Percentiles rank a stretch among this genome's conserved stretches.
These are phyloP conservation scores for Esperia sulphurella DNA, from an alignment of 2,888 invertebrate species.

Conservation along the genomic window DNA sequence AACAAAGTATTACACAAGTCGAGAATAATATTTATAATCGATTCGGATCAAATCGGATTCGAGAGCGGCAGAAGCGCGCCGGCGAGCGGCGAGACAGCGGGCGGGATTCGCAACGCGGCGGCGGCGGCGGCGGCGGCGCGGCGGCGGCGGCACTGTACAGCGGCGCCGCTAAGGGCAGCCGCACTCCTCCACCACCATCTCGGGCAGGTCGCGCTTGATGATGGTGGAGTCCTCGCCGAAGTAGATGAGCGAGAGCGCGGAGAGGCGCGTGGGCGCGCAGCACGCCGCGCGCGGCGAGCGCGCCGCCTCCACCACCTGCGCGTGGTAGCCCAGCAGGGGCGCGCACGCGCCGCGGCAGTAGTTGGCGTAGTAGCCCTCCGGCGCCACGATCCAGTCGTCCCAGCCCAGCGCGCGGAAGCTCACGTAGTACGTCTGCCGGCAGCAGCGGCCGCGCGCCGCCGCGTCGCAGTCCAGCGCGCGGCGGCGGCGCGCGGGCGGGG, in stretches of 20 bases:
- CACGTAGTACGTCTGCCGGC: slow-evolving; percentile 94
- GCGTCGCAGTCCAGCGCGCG: slow-evolving; percentile 91
- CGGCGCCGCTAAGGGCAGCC: slow-evolving; percentile 88
- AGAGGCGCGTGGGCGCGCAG: slow-evolving; percentile 95
- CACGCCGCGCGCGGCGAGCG: slow-evolving; percentile 93
- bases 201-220: slow-evolving; percentile 95
- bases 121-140: slow-evolving; percentile 42
- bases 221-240: slow-evolving; percentile 94
- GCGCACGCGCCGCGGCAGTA: slow-evolving; percentile 95
- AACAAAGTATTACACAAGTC: slow-evolving; percentile 79
- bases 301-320: slow-evolving; percentile 94
- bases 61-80: slow-evolving; percentile 71
- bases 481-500: slow-evolving; percentile 85
- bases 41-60: slow-evolving; percentile 72
- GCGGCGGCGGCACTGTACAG: slow-evolving; percentile 53
- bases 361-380: slow-evolving; percentile 94
- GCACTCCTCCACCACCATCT: slow-evolving; percentile 98
- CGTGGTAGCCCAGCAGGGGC: slow-evolving; percentile 91
- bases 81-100: slow-evolving; percentile 46
- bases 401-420: slow-evolving; percentile 94
- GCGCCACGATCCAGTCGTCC: slow-evolving; percentile 97
- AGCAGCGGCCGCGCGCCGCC: slow-evolving; percentile 79
- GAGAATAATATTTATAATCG: slow-evolving; percentile 77
- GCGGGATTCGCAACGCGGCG: slow-evolving; percentile 29
- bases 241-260: slow-evolving; percentile 94